Evolutionary conservation across 2,797 vertebrate genomes (phyloP).

Genomic region (Acanthurus tractus): DNA sequence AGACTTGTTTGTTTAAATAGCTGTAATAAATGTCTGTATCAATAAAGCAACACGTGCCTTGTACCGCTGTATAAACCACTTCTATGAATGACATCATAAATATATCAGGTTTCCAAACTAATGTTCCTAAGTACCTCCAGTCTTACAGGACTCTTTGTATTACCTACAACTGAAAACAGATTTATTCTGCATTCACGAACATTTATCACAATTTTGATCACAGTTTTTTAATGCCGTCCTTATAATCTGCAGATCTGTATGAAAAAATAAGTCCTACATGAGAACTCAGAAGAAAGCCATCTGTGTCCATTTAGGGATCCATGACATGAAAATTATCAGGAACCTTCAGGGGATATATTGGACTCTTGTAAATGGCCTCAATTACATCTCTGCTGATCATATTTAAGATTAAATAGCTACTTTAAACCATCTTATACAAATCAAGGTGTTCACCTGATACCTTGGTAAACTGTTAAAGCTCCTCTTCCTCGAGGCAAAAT

Average conservation of each 20-base stretch:
- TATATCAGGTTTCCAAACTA: not conserved
- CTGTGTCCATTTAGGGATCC: constrained; percentile 21
- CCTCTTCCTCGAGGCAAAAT: constrained; percentile 34
- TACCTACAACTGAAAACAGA: not conserved
- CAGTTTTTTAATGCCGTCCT: not conserved
- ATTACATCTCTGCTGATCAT: constrained; percentile 15
- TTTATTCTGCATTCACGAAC: not conserved
- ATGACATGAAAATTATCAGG: not conserved
- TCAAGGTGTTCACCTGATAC: constrained; percentile 4
- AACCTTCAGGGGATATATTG: not conserved
- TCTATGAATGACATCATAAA: not conserved
- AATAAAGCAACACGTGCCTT: not conserved
- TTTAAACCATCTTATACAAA: not conserved
- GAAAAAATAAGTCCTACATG: not conserved
- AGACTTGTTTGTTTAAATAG: not conserved
- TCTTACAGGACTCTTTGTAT: not conserved
- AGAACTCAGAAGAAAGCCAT: not conserved
- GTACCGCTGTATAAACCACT: not conserved
- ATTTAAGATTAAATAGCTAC: constrained; percentile 17
- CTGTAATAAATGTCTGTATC: not conserved
- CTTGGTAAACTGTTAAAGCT: not conserved
- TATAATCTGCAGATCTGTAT: not conserved
- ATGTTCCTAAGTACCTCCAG: not conserved
- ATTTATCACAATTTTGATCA: not conserved
- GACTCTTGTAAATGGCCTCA: not conserved